Evolutionary conservation across 2,888 invertebrate species (phyloP).

Genomic region (Stramonita haemastoma): DNA sequence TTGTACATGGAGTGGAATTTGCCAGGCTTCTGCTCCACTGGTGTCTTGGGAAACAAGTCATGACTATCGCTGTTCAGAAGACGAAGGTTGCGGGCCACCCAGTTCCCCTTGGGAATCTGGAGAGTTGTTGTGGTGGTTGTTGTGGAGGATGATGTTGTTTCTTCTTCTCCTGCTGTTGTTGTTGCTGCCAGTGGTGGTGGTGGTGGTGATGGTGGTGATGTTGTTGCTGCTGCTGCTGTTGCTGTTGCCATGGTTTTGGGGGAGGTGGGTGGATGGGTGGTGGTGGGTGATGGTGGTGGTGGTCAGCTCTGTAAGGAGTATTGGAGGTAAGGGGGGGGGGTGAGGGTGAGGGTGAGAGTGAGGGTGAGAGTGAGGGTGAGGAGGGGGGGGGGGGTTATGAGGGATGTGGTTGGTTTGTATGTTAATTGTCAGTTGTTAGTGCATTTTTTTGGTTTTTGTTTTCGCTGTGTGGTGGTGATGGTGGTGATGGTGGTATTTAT

Average conservation of each 20-base stretch:
- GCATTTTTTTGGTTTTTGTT: too few relatives aligned
- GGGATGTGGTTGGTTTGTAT: background rate
- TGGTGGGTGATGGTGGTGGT: background rate
- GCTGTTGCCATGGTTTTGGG: background rate
- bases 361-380: background rate
- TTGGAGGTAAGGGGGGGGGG: background rate
- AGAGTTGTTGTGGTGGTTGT: background rate
- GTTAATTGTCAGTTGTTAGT: background rate
- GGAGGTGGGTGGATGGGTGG: background rate
- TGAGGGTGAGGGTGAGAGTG: background rate
- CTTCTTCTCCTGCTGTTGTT: too few relatives aligned
- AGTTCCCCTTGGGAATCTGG: slow-evolving; percentile 60
- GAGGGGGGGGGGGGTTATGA: background rate
- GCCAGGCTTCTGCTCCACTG: slow-evolving; percentile 52
- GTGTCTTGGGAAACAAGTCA: slow-evolving; percentile 60
- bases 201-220: background rate
- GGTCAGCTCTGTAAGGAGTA: background rate
- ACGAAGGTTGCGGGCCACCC: slow-evolving; percentile 62
- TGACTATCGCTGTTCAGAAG: slow-evolving; percentile 63
- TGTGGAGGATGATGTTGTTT: background rate
- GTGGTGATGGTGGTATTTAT: background rate
- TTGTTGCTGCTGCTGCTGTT: background rate
- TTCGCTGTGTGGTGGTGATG: background rate
- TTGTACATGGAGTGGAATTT: slow-evolving; percentile 59
- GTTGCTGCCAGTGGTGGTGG: too few relatives aligned